Conservation (phyloP, 2,113 vertebrate genomes). For the Turdus rufiventris region DNA sequence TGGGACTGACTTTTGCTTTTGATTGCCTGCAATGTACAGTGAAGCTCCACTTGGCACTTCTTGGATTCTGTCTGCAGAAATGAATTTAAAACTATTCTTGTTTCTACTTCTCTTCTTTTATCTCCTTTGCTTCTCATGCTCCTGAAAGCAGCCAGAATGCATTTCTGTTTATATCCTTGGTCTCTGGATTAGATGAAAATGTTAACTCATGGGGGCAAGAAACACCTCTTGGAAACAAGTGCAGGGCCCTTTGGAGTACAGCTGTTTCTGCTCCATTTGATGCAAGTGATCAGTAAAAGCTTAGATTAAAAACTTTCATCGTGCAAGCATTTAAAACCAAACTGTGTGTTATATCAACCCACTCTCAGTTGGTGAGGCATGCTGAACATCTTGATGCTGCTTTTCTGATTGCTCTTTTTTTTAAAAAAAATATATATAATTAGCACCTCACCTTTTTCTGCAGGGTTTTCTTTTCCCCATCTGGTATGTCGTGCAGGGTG, state of each 20-base stretch:
- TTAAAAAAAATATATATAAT: background rate
- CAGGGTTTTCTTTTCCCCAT: background rate
- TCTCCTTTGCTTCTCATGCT: background rate
- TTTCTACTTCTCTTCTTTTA: background rate
- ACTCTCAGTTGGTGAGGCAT: background rate
- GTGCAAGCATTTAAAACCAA: background rate
- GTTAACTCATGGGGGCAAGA: background rate
- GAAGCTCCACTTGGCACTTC: background rate
- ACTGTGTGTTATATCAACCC: background rate
- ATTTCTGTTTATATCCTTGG: background rate
- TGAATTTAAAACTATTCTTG: background rate
- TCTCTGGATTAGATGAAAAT: background rate
- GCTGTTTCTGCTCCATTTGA: background rate
- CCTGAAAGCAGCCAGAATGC: background rate
- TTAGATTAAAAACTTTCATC: fast-evolving
- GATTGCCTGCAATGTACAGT: background rate
- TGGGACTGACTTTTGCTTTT: background rate
- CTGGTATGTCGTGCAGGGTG: background rate
- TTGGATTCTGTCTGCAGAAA: background rate
- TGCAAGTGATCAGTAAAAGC: background rate
- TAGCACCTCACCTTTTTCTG: background rate
- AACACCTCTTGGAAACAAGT: background rate
- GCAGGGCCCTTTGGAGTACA: background rate
- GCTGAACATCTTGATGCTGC: background rate
- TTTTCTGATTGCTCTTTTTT: background rate